Percentiles rank a stretch among this genome's conserved stretches.
Evolutionary conservation across 2,113 vertebrate species (phyloP).

Genomic region (Columbina picui): DNA sequence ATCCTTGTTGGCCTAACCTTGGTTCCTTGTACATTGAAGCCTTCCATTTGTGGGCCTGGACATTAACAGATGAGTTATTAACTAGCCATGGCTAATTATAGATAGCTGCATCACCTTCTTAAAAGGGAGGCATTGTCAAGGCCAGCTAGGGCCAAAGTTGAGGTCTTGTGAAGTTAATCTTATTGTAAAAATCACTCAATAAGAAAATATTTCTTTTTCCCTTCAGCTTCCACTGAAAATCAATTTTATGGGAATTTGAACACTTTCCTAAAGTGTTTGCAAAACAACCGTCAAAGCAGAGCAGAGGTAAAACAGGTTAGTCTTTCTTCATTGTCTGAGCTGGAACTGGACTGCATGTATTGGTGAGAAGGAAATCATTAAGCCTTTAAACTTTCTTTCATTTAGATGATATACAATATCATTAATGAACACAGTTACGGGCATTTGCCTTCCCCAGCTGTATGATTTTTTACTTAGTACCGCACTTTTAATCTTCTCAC

Average conservation of each 20-base stretch:
- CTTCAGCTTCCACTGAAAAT: slow-evolving; percentile 22
- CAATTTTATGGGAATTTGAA: slow-evolving; percentile 55
- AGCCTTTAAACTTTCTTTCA: slow-evolving; percentile 42
- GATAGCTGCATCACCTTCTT: slow-evolving; percentile 49
- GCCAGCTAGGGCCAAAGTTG: slow-evolving; percentile 50
- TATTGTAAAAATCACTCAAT: slow-evolving; percentile 35
- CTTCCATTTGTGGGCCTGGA: slow-evolving; percentile 41
- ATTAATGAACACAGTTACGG: slow-evolving; percentile 17
- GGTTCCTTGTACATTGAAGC: slow-evolving; percentile 21
- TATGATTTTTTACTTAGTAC: slow-evolving; percentile 47
- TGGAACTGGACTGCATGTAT: not conserved
- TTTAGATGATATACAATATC: slow-evolving; percentile 41
- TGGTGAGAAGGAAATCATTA: slow-evolving; percentile 27
- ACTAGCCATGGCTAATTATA: slow-evolving; percentile 64
- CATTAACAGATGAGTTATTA: slow-evolving; percentile 65
- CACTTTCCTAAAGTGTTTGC: slow-evolving; percentile 40
- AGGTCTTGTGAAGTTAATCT: slow-evolving; percentile 58
- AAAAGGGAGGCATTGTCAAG: slow-evolving; percentile 49
- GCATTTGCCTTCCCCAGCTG: slow-evolving; percentile 33
- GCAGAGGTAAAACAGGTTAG: slow-evolving; percentile 27
- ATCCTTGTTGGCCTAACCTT: slow-evolving; percentile 45
- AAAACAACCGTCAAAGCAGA: slow-evolving; percentile 33
- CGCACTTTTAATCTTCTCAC: slow-evolving; percentile 53
- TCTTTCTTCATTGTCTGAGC: not conserved
- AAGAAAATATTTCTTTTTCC: slow-evolving; percentile 1